A percentile compares a stretch with the other conserved stretches of the same genome.
Conservation (phyloP, 1,140 invertebrate genomes). For the Drosophila melanica region DNA sequence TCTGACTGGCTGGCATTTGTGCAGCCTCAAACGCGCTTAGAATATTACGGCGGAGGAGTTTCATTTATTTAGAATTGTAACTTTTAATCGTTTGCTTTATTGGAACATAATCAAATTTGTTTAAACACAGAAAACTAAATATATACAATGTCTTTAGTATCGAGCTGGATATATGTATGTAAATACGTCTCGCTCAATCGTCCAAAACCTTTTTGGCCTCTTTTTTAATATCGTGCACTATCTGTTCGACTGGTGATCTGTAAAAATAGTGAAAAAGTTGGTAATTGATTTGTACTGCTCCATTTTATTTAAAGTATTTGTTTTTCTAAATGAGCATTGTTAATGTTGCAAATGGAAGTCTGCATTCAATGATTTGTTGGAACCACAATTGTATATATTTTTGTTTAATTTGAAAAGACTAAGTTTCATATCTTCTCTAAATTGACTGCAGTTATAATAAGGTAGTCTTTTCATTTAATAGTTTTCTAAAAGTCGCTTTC, state of each 20-base stretch:
- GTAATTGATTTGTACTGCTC: too few relatives aligned
- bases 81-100: conserved; percentile 53
- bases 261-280: conserved; percentile 18
- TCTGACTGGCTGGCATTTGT: conserved; percentile 99
- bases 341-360: too few relatives aligned
- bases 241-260: conserved; percentile 67
- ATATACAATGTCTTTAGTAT: conserved; percentile 19
- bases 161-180: not conserved
- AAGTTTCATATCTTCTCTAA: too few relatives aligned
- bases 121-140: conserved; percentile 48
- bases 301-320: too few relatives aligned
- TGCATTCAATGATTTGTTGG: not conserved
- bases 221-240: conserved; percentile 74
- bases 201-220: conserved; percentile 72
- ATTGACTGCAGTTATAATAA: not conserved
- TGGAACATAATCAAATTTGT: conserved; percentile 60
- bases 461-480: not conserved
- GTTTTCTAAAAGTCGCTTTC: not conserved
- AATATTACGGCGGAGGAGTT: conserved; percentile 94
- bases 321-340: too few relatives aligned
- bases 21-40: conserved; percentile 93
- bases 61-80: conserved; percentile 85
- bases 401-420: too few relatives aligned
- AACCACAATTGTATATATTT: not conserved
- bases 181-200: conserved; percentile 42